Base-by-base conservation (phyloP, 2,113 vertebrate genomes). In the Dryoscopus gambensis region DNA sequence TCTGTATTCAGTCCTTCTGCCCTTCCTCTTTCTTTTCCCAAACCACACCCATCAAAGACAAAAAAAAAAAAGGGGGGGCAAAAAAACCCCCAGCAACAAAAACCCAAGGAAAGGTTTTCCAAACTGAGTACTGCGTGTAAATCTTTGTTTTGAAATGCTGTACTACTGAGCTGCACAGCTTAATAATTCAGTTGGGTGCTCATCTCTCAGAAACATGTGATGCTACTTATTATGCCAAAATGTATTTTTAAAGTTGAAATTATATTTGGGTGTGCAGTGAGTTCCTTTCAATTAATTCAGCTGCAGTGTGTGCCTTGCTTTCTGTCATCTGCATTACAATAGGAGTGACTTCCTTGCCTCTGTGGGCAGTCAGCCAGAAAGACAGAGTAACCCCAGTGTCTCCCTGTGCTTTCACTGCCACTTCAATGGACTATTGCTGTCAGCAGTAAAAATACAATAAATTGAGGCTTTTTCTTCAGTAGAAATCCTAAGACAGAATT, bases 321-420 rank as follows among this genome's bases (percentile, higher is more conserved):
- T 68, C 62, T 93, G 59, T 50, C 85, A 96, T 97, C 95, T 97
- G 92, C 94, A 96, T 97, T 84, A 55, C 91, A 96, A 64, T 77
- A 53, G 50, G 10, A 65, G 84, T 70, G 84, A 88, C 70, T 78
- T 76, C 85, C 78, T 82, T 74, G 73, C 47, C 31, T 84, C 39
- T 33, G 2, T 24, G 87, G 97, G 92, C 85, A 65, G 25, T 12
- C 17, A 74, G 95, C 96, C 96, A 97, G 46, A 50, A 49, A 81
- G 52, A 56, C 46, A 84, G 63, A 88, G 70, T 82, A 88, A 78
- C 37, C 50, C 37, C 75, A 64, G 70, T 69, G 69, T 89, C 64
- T 84, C 73, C 59, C 65, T 65, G 52, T 15, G 37, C 71, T 96
- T 96, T 95, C 95, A 92, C 12, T 82, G 14, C 27, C 56, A 80